Base-by-base conservation (phyloP, 2,113 vertebrate species). In the Dipodomys stephensi region DNA sequence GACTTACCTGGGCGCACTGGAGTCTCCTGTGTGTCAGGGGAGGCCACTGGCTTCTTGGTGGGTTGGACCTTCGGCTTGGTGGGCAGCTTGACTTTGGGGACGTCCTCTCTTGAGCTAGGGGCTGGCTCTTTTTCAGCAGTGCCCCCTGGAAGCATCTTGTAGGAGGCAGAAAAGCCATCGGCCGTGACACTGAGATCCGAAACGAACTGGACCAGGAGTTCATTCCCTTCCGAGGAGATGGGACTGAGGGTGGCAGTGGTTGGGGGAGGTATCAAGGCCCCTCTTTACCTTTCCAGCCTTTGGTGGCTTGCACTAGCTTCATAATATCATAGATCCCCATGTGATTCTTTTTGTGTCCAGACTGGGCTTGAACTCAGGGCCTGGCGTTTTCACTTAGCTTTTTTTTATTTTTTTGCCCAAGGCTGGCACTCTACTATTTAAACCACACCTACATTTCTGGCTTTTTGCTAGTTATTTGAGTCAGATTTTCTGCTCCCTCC, bases 141-240 rank as follows among this genome's bases (percentile, higher is more conserved):
- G 83, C 95, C 94, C 98, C 88, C 10, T 32, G 82, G 57, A 68
- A 93, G 73, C 11, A 97, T 98, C 88, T 88, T 94, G 93, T 99
- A 99, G 91, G 97, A 93, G n/a, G 98, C 99, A 74, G 98, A 98
- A 96, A 99, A 99, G 73, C 99, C 99, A 27, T 99, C 98, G 0
- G 98, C 98, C 0, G 99, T 99, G 92, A 99, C 98, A 9, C 99
- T 99, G 92, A 99, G 99, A 94, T 99, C 99, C 0, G 99, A 99
- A 46, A 99, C 98, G 30, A 99, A 99, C 98, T 99, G 99, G 76
- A 99, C 98, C 19, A 99, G 98, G 62, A 99, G 98, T 87, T 99
- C 98, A 0, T 99, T 99, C 10, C 98, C 98, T 25, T 98, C 98
- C 0, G 98, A 99, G 93, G 98, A 97, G 46, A 99, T 97, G 5